Evolutionary conservation across 2,888 invertebrate genomes (phyloP), one percentile per base, ranked within the genome.

Genomic region (Lepidochrysops patricia): DNA sequence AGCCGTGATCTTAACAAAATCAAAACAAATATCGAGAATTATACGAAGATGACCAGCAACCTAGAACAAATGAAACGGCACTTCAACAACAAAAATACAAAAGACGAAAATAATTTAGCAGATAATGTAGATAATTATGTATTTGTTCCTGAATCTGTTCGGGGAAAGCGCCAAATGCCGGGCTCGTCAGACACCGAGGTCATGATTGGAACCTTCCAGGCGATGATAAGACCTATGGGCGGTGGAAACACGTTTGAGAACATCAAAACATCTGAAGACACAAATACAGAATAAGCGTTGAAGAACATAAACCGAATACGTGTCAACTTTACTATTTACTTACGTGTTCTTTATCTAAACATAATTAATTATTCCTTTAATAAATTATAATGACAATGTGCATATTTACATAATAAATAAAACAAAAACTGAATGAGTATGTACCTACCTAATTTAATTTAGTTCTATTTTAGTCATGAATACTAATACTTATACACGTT

Each of bases 121-220:
- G 12, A 12, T 9, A 25, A 29, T 19, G 13, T 12, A 29, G 23
- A 27, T 19, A 12, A 50, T 13, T 7, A 32, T 1, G 13, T n/a
- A 37, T 19, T 9, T 0, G 15, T 35, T 4, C 12, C 19, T 9
- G 60, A 49, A 23, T 27, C 12, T 29, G 37, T n/a, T 1, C 63
- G 26, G 58, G 54, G 54, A 1, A 65, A 62, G 57, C 57, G 65
- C 9, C 61, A 65, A 48, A 61, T 61, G 9, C 29, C 60, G 25
- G 62, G 49, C 12, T 54, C 58, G 5, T 29, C 57, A 9, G 60
- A 61, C 29, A 60, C 52, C 15, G 57, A 61, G 13, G 60, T 65
- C 57, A 58, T 65, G 60, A 63, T 65, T 15, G 65, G 65, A 9
- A 65, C 65, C 15, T 65, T 65, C 19, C 63, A 63, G 54, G 65